Evolutionary conservation across 2,888 invertebrate species (phyloP).

Genomic region (Mythimna vitellina): DNA sequence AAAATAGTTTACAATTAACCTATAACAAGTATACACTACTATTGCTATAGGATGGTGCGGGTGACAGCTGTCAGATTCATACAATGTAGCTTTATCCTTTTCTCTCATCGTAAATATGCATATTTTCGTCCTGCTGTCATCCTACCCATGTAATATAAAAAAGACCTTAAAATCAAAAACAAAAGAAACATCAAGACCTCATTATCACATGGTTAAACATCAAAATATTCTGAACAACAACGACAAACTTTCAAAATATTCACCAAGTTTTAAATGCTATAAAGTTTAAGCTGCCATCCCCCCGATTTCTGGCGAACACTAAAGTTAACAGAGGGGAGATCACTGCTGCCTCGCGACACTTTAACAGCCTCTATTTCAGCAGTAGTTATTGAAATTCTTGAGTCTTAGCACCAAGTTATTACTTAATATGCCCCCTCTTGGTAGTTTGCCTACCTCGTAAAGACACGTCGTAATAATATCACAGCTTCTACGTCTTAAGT

Average conservation of each 20-base stretch:
- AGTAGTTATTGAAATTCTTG: slow-evolving; percentile 63
- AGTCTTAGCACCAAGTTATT: slow-evolving; percentile 52
- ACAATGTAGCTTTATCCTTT: too few relatives aligned
- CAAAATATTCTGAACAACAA: slow-evolving; percentile 27
- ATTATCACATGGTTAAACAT: slow-evolving; percentile 27
- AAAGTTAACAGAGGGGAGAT: slow-evolving; percentile 38
- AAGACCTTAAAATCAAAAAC: background rate
- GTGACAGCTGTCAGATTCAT: too few relatives aligned
- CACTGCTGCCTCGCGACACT: slow-evolving; percentile 38
- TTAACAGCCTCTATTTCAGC: slow-evolving; percentile 44
- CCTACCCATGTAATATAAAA: too few relatives aligned
- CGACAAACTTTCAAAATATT: slow-evolving; percentile 45
- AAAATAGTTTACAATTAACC: too few relatives aligned
- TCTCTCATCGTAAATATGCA: too few relatives aligned
- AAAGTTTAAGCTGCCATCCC: slow-evolving; percentile 34
- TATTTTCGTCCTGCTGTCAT: too few relatives aligned
- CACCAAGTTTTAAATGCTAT: slow-evolving; percentile 45
- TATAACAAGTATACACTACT: too few relatives aligned
- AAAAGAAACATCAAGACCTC: slow-evolving; percentile 16
- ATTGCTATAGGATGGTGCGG: too few relatives aligned
- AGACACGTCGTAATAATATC: slow-evolving; percentile 48
- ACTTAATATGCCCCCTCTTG: slow-evolving; percentile 56
- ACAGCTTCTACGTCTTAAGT: slow-evolving; percentile 48
- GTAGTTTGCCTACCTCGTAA: slow-evolving; percentile 43
- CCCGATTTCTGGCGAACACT: slow-evolving; percentile 35